phyloP scores from a whole-genome alignment of 1,140 invertebrate species.

The Mizuhopecten yessoensis region DNA sequence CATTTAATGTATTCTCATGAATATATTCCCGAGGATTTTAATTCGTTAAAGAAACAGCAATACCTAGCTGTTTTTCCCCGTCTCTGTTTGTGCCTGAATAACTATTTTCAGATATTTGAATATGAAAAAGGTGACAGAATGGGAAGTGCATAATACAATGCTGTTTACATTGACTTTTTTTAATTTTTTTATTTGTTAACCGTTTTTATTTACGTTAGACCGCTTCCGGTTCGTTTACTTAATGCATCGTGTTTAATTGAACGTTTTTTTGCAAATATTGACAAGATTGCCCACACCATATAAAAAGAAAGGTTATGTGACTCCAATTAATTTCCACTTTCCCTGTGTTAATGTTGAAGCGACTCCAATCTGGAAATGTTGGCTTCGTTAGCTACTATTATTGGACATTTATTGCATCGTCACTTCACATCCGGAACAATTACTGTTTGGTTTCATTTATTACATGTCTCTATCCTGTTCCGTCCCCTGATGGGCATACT shows the following conservation, averaged over 20 bases:
- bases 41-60: no score
- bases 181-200: no score
- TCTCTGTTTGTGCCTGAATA: no score
- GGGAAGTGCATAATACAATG: no score
- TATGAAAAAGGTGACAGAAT: no score
- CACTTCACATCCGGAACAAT: constrained; percentile 8
- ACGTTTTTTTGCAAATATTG: neutral
- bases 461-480: neutral
- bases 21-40: no score
- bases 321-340: neutral
- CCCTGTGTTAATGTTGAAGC: neutral
- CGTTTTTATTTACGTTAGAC: neutral
- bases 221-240: neutral
- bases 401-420: constrained; percentile 23
- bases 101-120: no score
- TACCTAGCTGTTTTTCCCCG: no score
- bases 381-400: neutral
- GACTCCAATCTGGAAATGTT: neutral
- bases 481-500: neutral
- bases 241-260: neutral
- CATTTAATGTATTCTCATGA: no score
- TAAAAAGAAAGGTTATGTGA: neutral
- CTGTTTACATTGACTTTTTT: no score
- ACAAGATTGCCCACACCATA: neutral
- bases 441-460: constrained; percentile 10